phyloP scores from a whole-genome alignment of 2,888 invertebrate genomes.

The Orthonevra nobilis region DNA sequence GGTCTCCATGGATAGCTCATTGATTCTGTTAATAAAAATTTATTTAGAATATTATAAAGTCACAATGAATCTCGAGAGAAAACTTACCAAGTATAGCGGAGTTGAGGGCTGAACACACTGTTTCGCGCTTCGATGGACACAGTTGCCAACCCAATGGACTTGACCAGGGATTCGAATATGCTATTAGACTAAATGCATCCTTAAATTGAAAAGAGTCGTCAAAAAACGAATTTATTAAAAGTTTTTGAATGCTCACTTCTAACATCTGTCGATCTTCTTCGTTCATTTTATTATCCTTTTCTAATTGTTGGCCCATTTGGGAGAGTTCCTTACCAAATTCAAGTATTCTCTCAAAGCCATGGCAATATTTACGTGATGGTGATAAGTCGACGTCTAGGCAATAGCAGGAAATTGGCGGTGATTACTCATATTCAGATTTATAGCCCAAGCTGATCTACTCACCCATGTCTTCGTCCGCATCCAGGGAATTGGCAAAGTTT shows the following conservation, averaged over 20 bases:
- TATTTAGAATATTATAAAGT: not conserved
- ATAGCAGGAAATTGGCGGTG: too few species aligned
- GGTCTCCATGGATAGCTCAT: slow-evolving; percentile 94
- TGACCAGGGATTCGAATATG: slow-evolving; percentile 98
- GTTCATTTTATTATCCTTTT: slow-evolving; percentile 90
- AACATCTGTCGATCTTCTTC: slow-evolving; percentile 93
- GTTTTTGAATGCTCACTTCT: slow-evolving; percentile 84
- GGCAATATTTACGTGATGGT: slow-evolving; percentile 78
- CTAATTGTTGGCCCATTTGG: slow-evolving; percentile 92
- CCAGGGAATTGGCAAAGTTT: slow-evolving; percentile 82
- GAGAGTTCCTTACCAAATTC: slow-evolving; percentile 97
- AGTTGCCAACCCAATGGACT: slow-evolving; percentile 98
- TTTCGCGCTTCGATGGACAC: slow-evolving; percentile 95
- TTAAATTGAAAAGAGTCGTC: slow-evolving; percentile 77
- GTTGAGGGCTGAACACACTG: slow-evolving; percentile 96
- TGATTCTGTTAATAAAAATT: slow-evolving; percentile 85
- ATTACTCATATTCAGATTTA: too few species aligned
- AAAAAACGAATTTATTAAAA: too few species aligned
- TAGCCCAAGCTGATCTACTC: too few species aligned
- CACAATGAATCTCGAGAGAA: not conserved
- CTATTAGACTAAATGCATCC: slow-evolving; percentile 98
- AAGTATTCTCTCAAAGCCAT: slow-evolving; percentile 94
- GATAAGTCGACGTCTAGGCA: slow-evolving; percentile 79
- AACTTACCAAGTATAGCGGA: slow-evolving; percentile 95
- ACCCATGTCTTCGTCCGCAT: slow-evolving; percentile 88